phyloP scores from a whole-genome alignment of 2,797 vertebrate species.

The Centropyge bicolor region DNA sequence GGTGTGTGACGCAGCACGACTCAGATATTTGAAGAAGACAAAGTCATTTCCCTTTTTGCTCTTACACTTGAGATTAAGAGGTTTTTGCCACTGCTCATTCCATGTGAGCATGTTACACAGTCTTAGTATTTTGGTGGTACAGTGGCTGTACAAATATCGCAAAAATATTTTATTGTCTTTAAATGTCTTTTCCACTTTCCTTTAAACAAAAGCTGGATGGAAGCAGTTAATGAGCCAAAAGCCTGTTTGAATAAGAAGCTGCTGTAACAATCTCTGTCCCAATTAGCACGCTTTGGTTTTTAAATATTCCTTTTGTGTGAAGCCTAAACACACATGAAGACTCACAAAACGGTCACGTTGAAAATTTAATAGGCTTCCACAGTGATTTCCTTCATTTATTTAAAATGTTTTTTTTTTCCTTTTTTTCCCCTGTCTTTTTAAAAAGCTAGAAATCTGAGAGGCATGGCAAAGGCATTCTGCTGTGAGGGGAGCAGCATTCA shows the following conservation, averaged over 20 bases:
- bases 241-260: slow-evolving; percentile 83
- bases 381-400: slow-evolving; percentile 88
- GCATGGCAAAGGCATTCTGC: slow-evolving; percentile 79
- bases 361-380: slow-evolving; percentile 88
- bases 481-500: slow-evolving; percentile 84
- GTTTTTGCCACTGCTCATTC: slow-evolving; percentile 13
- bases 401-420: slow-evolving; percentile 74
- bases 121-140: slow-evolving; percentile 44
- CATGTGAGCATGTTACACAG: slow-evolving; percentile 13
- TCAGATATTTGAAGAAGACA: background rate
- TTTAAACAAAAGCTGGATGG: slow-evolving; percentile 79
- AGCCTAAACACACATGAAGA: slow-evolving; percentile 88
- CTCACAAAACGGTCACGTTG: slow-evolving; percentile 86
- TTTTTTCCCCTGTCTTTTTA: slow-evolving; percentile 43
- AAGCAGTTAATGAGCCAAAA: slow-evolving; percentile 84
- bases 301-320: slow-evolving; percentile 84
- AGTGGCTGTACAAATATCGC: slow-evolving; percentile 46
- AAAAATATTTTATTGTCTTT: slow-evolving; percentile 71
- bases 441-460: slow-evolving; percentile 81
- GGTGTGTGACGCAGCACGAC: background rate
- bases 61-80: slow-evolving; percentile 10
- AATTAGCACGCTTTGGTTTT: slow-evolving; percentile 84
- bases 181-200: slow-evolving; percentile 77
- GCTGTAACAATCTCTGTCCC: slow-evolving; percentile 82
- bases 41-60: background rate